Evolutionary conservation across 2,113 vertebrate species (phyloP).

Genomic region (Notothenia coriiceps): DNA sequence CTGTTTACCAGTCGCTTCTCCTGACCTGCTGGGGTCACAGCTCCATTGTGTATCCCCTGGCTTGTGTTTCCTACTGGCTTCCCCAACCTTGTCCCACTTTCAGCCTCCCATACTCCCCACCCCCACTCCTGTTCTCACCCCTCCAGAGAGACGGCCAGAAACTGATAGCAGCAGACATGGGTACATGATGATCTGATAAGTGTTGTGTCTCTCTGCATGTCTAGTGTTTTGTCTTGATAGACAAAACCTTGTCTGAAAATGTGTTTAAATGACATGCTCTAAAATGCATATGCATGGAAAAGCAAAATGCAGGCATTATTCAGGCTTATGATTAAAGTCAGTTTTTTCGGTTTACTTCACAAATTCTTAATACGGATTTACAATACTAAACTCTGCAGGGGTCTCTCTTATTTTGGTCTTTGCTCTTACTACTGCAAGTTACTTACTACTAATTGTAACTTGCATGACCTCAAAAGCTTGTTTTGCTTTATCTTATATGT

Average conservation of each 20-base stretch:
- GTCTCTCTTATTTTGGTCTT: not conserved
- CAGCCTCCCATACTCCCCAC: not conserved
- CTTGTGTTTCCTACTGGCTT: conserved; percentile 75
- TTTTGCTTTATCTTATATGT: not conserved
- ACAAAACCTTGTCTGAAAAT: not conserved
- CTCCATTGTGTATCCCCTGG: conserved; percentile 63
- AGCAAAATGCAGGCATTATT: not conserved
- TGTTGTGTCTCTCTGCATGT: not conserved
- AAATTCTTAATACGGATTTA: not conserved
- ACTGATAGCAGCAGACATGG: conserved; percentile 35
- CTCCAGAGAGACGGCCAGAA: conserved; percentile 13
- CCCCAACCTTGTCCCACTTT: conserved; percentile 63
- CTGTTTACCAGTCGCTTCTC: conserved; percentile 71
- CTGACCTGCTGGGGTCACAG: conserved; percentile 73
- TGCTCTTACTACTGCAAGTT: not conserved
- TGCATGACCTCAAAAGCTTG: not conserved
- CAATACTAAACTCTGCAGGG: not conserved
- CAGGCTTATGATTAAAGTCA: not conserved
- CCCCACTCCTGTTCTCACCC: not conserved
- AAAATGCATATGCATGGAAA: not conserved
- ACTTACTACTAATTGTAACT: not conserved
- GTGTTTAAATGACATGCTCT: not conserved
- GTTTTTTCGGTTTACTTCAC: not conserved
- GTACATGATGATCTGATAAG: conserved; percentile 23
- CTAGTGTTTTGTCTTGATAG: not conserved